A percentile compares a stretch with the other conserved stretches of the same genome.
phyloP scores from a whole-genome alignment of 2,888 invertebrate genomes.

The Aleiodes alternator region DNA sequence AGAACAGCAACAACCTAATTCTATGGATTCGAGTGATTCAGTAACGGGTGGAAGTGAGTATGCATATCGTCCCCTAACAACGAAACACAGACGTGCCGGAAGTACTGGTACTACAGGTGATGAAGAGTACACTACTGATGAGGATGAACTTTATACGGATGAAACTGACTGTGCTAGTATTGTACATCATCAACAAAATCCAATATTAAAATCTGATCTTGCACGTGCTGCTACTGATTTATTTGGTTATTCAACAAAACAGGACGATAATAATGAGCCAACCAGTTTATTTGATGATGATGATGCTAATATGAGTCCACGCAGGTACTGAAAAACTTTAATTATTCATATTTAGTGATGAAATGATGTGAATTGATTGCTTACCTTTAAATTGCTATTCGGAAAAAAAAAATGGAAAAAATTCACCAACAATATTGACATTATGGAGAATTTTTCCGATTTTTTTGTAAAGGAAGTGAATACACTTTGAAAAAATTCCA shows the following conservation, averaged over 20 bases:
- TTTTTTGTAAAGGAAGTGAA: too few relatives aligned
- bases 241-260: slow-evolving; percentile 66
- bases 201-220: slow-evolving; percentile 69
- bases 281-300: slow-evolving; percentile 75
- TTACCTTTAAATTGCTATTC: too few relatives aligned
- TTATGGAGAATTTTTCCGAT: too few relatives aligned
- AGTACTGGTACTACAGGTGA: slow-evolving; percentile 78
- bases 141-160: slow-evolving; percentile 76
- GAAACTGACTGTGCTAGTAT: slow-evolving; percentile 73
- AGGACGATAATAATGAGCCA: slow-evolving; percentile 71
- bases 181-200: slow-evolving; percentile 63
- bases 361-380: too few relatives aligned
- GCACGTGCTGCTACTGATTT: slow-evolving; percentile 70
- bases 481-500: too few relatives aligned
- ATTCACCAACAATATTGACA: too few relatives aligned
- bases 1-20: slow-evolving; percentile 64
- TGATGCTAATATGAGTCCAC: slow-evolving; percentile 53
- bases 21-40: slow-evolving; percentile 69
- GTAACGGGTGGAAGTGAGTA: slow-evolving; percentile 66
- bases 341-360: too few relatives aligned
- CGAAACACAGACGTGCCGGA: slow-evolving; percentile 70
- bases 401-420: too few relatives aligned
- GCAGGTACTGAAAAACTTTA: background rate
- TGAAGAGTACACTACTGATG: slow-evolving; percentile 77
- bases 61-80: slow-evolving; percentile 70